Base-by-base conservation (phyloP, 2,113 vertebrate species). In the Pelecanus crispus region DNA sequence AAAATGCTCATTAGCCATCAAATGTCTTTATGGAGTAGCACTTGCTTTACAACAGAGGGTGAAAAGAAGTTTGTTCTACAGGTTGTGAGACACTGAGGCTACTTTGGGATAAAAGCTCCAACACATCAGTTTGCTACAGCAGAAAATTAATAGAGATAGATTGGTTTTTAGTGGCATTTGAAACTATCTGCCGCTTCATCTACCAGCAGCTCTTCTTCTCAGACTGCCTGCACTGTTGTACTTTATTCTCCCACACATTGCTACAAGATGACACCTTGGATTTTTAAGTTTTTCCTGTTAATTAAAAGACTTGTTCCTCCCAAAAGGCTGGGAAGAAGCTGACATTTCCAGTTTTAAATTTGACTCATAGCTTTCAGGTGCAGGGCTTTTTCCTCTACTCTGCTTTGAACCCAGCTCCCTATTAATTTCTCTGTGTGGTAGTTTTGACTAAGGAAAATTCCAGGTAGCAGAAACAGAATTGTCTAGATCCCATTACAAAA, bases 1-100 rank as follows among this genome's bases (percentile, higher is more conserved):
- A 97, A 97, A 97, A 92, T 59, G 77, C 87, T 96, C 81, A 80
- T 95, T 86, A 95, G 84, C 71, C 75, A 88, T 87, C 62, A 68
- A 68, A 58, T 47, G 77, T 45, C 81, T 95, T 90, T 82, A 94
- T 77, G 53, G 66, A 93, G 56, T 53, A 86, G 86, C 45, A 89
- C 26, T 92, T 62, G 66, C 70, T 95, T 95, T 87, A 97, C 70
- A 88, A 55, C 3, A 50, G 50, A 78, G 26, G 58, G 36, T 66
- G 74, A 79, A 83, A 91, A 34, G 66, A 96, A 91, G 70, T 82
- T 95, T 85, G 25, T 74, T 91, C 58, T 66, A 22, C 0, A 1
- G 36, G 24, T 82, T 91, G 62, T 32, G 55, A 91, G 67, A 70
- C 26, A n/a, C 38, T 17, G 25, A 62, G 56, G 40, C 53, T 89